Conservation (phyloP, 1,140 invertebrate species). For the Neodiprion virginianus region DNA sequence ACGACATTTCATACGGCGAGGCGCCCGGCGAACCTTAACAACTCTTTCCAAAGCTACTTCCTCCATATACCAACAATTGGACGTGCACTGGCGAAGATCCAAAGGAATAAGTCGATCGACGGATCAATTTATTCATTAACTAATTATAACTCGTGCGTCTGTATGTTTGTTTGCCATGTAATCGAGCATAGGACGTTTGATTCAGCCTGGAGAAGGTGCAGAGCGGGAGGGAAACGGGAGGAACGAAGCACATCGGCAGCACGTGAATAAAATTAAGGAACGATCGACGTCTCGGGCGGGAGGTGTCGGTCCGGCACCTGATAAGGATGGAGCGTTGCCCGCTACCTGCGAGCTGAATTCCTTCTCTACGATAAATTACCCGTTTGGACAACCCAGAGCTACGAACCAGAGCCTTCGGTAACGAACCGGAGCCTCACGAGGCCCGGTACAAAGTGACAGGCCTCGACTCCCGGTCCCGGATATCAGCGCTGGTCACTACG, state of each 20-base stretch:
- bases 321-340: not conserved
- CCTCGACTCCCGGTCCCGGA: constrained; percentile 2
- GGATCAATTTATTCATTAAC: too few relatives aligned
- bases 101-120: too few relatives aligned
- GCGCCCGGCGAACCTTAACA: constrained; percentile 3
- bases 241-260: too few relatives aligned
- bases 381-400: not conserved
- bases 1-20: constrained; percentile 40
- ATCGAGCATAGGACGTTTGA: too few relatives aligned
- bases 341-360: not conserved
- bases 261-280: too few relatives aligned
- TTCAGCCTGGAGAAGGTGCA: too few relatives aligned
- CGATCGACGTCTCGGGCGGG: not conserved
- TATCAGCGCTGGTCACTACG: not conserved
- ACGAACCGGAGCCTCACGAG: constrained; percentile 3
- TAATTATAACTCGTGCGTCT: too few relatives aligned
- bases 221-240: too few relatives aligned
- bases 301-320: not conserved
- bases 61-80: not conserved
- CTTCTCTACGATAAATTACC: not conserved
- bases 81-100: too few relatives aligned
- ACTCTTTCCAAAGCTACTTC: not conserved
- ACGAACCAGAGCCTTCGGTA: not conserved
- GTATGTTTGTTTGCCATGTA: too few relatives aligned
- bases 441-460: constrained; percentile 1